Evolutionary conservation across 1,140 invertebrate genomes (phyloP).

Genomic region (Lordiphosa stackelbergi): DNA sequence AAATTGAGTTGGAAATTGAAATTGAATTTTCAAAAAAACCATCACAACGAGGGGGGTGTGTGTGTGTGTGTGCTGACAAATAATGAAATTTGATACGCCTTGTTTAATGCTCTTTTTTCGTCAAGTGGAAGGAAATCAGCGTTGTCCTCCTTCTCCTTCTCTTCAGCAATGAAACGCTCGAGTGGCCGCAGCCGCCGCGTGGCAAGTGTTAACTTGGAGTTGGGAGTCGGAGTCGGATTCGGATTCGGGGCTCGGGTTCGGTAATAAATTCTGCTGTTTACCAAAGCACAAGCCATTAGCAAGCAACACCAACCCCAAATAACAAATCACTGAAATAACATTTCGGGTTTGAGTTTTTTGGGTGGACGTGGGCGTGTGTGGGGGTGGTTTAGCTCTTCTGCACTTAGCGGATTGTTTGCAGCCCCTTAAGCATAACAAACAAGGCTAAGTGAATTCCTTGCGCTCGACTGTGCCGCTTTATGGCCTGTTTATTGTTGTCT

Average conservation of each 20-base stretch:
- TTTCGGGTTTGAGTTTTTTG: conserved; percentile 28
- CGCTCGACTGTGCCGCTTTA: conserved; percentile 72
- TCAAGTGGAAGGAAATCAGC: conserved; percentile 35
- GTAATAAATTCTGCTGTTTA: conserved; percentile 74
- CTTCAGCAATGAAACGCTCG: conserved; percentile 68
- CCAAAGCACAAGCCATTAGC: conserved; percentile 76
- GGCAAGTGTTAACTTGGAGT: conserved; percentile 67
- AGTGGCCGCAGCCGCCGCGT: conserved; percentile 69
- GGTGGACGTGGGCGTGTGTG: conserved; percentile 2
- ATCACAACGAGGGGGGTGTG: not conserved
- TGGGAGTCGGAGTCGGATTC: not conserved
- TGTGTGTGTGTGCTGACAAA: conserved; percentile 48
- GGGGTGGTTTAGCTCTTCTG: conserved; percentile 17
- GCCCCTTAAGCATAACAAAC: conserved; percentile 77
- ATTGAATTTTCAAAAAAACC: conserved; percentile 51
- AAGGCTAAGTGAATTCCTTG: conserved; percentile 76
- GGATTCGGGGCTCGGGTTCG: conserved; percentile 14
- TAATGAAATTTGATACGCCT: conserved; percentile 77
- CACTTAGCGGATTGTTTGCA: conserved; percentile 76
- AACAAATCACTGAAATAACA: conserved; percentile 76
- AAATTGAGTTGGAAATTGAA: conserved; percentile 71
- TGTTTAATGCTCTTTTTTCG: conserved; percentile 74
- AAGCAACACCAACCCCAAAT: conserved; percentile 70
- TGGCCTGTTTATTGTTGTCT: conserved; percentile 72
- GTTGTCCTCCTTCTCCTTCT: not conserved